Percentiles rank a stretch among this genome's conserved stretches.
These are phyloP conservation scores for Aleiodes alternator DNA, from an alignment of 2,888 invertebrate species.

Conservation along the genomic window DNA sequence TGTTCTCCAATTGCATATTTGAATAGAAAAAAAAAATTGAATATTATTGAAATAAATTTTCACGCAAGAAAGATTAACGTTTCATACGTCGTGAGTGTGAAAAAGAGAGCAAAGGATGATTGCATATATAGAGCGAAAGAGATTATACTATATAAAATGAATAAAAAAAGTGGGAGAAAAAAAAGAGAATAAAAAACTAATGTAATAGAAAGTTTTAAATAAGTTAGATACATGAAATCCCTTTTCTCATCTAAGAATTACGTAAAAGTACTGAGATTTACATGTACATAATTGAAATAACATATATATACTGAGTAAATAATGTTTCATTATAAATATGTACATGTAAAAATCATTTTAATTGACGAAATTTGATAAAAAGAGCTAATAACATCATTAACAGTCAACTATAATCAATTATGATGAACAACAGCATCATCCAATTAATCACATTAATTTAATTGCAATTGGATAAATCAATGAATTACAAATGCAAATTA, in stretches of 20 bases:
- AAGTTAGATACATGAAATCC: slow-evolving; percentile 9
- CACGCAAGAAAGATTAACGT: slow-evolving; percentile 7
- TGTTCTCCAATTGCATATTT: slow-evolving; percentile 11
- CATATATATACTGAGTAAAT: background rate
- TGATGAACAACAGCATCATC: background rate
- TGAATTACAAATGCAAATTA: background rate
- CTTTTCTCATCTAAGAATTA: background rate
- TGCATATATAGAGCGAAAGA: slow-evolving; percentile 10
- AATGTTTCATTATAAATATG: slow-evolving; percentile 7
- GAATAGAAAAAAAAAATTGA: slow-evolving; percentile 7
- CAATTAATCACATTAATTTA: background rate
- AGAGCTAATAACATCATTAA: slow-evolving; percentile 20
- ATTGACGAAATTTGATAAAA: background rate
- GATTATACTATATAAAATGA: background rate
- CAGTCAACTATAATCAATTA: background rate
- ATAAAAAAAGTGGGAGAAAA: background rate
- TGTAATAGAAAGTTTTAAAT: slow-evolving; percentile 29
- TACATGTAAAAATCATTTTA: background rate
- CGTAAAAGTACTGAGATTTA: background rate
- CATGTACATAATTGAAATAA: slow-evolving; percentile 15
- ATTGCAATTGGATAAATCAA: slow-evolving; percentile 15
- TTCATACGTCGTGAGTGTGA: slow-evolving; percentile 26
- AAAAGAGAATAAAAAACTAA: background rate
- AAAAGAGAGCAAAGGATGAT: slow-evolving; percentile 9
- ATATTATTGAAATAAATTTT: slow-evolving; percentile 16